phyloP scores from a whole-genome alignment of 1,140 invertebrate species.

The Drosophila pruinosa region DNA sequence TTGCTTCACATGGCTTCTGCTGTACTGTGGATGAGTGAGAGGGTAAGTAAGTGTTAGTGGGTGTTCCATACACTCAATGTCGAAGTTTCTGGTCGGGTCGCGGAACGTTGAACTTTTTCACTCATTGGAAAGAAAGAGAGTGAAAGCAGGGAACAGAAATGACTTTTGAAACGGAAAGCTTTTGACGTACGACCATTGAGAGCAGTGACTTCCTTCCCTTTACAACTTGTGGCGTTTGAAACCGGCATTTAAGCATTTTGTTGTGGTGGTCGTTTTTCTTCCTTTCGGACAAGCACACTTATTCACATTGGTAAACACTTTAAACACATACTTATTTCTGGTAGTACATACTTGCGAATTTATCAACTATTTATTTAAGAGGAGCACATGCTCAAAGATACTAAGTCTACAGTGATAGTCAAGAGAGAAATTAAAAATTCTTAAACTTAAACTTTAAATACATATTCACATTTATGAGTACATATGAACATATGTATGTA shows the following conservation, averaged over 20 bases:
- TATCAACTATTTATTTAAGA: constrained; percentile 56
- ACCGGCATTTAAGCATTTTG: constrained; percentile 39
- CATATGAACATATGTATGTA: background rate
- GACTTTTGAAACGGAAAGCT: constrained; percentile 27
- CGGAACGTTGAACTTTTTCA: constrained; percentile 68
- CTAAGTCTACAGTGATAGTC: too few relatives aligned
- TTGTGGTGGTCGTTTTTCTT: constrained; percentile 61
- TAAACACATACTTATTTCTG: constrained; percentile 16
- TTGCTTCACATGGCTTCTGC: constrained; percentile 1
- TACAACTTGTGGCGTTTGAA: constrained; percentile 42
- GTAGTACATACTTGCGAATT: constrained; percentile 10
- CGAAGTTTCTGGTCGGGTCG: constrained; percentile 31
- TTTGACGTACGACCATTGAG: constrained; percentile 51
- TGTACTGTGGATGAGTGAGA: background rate
- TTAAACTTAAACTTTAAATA: too few relatives aligned
- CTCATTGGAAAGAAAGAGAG: constrained; percentile 8
- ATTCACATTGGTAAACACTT: constrained; percentile 10
- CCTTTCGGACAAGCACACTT: constrained; percentile 39
- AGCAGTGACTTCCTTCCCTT: constrained; percentile 13
- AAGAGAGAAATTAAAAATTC: too few relatives aligned
- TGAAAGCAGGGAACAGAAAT: background rate
- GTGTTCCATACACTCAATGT: constrained; percentile 35
- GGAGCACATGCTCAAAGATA: constrained; percentile 69
- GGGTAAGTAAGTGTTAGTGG: background rate
- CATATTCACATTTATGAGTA: too few relatives aligned